These are phyloP conservation scores for Pseudochirops cupreus DNA, from an alignment of 2,797 vertebrate genomes.

Conservation along the genomic window DNA sequence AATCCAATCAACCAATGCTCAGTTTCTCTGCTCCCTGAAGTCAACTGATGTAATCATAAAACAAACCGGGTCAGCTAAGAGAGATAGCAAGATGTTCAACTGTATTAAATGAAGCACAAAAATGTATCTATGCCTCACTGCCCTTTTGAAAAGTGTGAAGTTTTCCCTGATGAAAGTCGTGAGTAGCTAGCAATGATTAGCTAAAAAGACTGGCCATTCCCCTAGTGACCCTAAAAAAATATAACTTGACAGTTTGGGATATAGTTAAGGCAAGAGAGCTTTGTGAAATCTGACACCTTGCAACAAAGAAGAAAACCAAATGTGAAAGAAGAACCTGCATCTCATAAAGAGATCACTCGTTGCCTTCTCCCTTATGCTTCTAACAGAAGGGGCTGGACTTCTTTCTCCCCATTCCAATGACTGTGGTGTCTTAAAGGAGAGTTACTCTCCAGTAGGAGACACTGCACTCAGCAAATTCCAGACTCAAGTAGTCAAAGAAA, in stretches of 20 bases:
- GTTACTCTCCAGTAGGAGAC: neutral
- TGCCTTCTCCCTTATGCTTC: neutral
- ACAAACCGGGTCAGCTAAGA: neutral
- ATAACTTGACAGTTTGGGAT: neutral
- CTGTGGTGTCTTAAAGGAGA: neutral
- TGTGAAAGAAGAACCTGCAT: neutral
- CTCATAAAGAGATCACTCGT: neutral
- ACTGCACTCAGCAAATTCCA: neutral
- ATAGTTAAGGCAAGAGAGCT: neutral
- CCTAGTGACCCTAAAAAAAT: neutral
- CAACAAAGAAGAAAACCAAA: neutral
- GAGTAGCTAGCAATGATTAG: neutral
- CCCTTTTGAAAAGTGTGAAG: neutral
- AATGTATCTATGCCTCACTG: neutral
- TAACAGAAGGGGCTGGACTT: neutral
- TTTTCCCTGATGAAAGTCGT: neutral
- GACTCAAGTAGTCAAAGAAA: neutral
- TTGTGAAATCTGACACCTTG: neutral
- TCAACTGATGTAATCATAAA: neutral
- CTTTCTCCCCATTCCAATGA: neutral
- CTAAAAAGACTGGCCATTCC: neutral
- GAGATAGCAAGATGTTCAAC: neutral
- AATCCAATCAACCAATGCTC: neutral
- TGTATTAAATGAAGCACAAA: neutral
- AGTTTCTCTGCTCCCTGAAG: neutral